Evolutionary conservation across 2,888 invertebrate species (phyloP).

Genomic region (Cheilosia impressa): DNA sequence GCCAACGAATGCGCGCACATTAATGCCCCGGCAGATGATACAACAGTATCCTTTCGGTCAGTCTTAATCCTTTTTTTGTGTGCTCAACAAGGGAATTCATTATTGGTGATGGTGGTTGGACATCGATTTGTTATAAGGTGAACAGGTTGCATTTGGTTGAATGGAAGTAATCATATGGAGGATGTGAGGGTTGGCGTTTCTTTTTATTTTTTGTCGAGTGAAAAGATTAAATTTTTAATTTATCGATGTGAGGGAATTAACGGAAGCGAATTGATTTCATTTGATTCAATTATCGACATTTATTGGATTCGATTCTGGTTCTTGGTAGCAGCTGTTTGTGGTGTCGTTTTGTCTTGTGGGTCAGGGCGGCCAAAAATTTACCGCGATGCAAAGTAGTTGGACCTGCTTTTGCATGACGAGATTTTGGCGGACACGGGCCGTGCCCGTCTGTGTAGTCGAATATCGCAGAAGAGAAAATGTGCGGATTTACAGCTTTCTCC

Average conservation of each 20-base stretch:
- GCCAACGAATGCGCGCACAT: constrained; percentile 34
- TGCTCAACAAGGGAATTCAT: constrained; percentile 32
- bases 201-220: background rate
- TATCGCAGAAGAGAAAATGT: no score
- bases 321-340: constrained; percentile 53
- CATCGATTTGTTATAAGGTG: constrained; percentile 66
- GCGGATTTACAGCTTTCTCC: no score
- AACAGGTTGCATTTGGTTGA: constrained; percentile 55
- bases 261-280: constrained; percentile 74
- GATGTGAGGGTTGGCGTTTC: constrained; percentile 38
- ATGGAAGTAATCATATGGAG: constrained; percentile 32
- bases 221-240: constrained; percentile 39
- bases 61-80: constrained; percentile 67
- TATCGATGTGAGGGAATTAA: constrained; percentile 66
- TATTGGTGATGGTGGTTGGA: constrained; percentile 40
- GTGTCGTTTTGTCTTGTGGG: constrained; percentile 23
- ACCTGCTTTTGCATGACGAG: background rate
- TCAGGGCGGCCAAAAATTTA: background rate
- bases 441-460: no score
- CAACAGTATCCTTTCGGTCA: constrained; percentile 64
- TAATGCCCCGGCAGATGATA: constrained; percentile 69
- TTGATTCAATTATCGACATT: constrained; percentile 73
- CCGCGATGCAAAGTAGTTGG: background rate
- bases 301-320: constrained; percentile 51
- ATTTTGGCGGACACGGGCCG: background rate